Conservation (phyloP, 2,888 invertebrate genomes). For the Rotaria socialis region DNA sequence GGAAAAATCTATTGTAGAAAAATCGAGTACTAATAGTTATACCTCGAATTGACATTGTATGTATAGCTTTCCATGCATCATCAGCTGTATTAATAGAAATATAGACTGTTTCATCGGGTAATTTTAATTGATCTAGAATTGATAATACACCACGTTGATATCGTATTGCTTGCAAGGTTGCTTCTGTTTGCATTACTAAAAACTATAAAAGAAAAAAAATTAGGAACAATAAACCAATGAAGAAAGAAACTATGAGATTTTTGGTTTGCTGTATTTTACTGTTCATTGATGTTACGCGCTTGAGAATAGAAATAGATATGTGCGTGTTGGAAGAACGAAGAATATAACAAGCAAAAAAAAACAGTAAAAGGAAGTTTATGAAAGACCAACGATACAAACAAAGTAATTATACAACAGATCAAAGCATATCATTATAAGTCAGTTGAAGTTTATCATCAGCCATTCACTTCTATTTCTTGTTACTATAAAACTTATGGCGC, state of each 20-base stretch:
- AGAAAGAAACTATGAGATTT: no score
- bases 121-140: slow-evolving; percentile 80
- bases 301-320: background rate
- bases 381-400: background rate
- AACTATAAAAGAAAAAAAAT: background rate
- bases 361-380: background rate
- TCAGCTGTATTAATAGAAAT: slow-evolving; percentile 74
- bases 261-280: background rate
- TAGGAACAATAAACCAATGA: no score
- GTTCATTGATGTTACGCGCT: background rate
- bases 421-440: background rate
- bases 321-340: background rate
- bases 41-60: slow-evolving; percentile 69
- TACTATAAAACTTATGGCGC: background rate
- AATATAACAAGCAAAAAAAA: background rate
- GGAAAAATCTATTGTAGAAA: no score
- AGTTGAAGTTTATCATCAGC: background rate
- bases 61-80: slow-evolving; percentile 88
- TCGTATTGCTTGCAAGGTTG: slow-evolving; percentile 71
- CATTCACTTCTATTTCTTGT: background rate
- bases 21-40: background rate
- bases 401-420: background rate
- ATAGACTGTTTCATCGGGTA: slow-evolving; percentile 77
- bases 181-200: background rate
- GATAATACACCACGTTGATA: slow-evolving; percentile 72